Percentiles rank a stretch among this genome's conserved stretches.
These are phyloP conservation scores for Cerastis leucographa DNA, from an alignment of 2,888 invertebrate species.

Conservation along the genomic window DNA sequence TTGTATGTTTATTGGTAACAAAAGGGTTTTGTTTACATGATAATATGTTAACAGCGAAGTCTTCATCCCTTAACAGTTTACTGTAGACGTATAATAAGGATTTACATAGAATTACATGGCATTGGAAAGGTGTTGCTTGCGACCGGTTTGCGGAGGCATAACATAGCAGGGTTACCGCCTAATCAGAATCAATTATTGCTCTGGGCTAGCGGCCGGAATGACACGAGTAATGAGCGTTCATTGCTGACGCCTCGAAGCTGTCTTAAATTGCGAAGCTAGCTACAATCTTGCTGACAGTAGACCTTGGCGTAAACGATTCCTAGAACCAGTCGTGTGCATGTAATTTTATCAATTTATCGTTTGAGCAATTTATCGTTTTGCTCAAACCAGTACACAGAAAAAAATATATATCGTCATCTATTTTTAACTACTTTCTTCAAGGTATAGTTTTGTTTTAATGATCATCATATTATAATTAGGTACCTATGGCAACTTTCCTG, in stretches of 20 bases:
- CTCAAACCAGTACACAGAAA: too few species aligned
- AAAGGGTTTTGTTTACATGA: conserved; percentile 13
- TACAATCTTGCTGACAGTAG: conserved; percentile 23
- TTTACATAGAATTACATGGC: conserved; percentile 27
- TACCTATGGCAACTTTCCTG: background rate
- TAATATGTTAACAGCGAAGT: background rate
- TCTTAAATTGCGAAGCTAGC: conserved; percentile 34
- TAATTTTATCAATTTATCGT: conserved; percentile 13
- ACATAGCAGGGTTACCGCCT: conserved; percentile 61
- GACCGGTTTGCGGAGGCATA: conserved; percentile 74
- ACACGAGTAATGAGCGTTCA: conserved; percentile 60
- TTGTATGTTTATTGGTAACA: conserved; percentile 39
- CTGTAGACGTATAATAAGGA: background rate
- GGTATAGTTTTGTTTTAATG: background rate
- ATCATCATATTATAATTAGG: background rate
- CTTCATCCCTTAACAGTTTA: background rate
- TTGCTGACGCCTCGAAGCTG: conserved; percentile 57
- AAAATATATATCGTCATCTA: background rate
- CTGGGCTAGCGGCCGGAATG: conserved; percentile 60
- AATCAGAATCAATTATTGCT: conserved; percentile 75
- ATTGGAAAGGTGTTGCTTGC: conserved; percentile 58
- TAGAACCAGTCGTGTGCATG: conserved; percentile 7
- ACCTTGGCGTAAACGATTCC: conserved; percentile 15
- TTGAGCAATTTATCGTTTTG: too few species aligned
- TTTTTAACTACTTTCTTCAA: background rate